Evolutionary conservation across 1,140 invertebrate species (phyloP).

Genomic region (Laupala kohalensis): DNA sequence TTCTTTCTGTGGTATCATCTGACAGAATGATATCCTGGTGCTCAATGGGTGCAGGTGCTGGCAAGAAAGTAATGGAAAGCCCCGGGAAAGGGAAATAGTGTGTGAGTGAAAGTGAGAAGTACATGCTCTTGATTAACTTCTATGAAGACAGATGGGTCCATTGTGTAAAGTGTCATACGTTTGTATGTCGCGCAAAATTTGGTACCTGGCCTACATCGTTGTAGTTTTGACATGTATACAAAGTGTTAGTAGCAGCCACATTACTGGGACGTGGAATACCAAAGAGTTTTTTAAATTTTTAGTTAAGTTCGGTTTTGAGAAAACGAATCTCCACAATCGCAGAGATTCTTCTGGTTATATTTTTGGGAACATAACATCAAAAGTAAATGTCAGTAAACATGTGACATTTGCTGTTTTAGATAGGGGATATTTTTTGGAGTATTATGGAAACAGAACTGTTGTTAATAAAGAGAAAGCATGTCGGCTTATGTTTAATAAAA

Average conservation of each 20-base stretch:
- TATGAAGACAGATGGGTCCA: constrained; percentile 1
- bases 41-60: background rate
- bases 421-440: constrained; percentile 73
- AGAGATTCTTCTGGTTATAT: constrained; percentile 83
- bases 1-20: background rate
- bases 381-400: constrained; percentile 43
- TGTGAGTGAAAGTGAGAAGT: background rate
- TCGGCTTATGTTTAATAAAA: constrained; percentile 67
- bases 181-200: background rate
- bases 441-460: constrained; percentile 62
- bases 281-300: constrained; percentile 81
- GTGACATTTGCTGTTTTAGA: constrained; percentile 78
- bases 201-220: background rate
- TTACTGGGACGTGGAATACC: constrained; percentile 49
- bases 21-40: background rate
- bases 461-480: constrained; percentile 54
- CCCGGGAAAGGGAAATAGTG: background rate
- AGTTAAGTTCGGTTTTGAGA: constrained; percentile 91
- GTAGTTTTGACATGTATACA: background rate
- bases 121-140: background rate
- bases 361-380: constrained; percentile 82
- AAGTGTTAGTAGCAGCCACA: constrained; percentile 29
- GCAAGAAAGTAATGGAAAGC: too few species aligned
- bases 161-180: background rate
- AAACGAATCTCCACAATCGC: constrained; percentile 72